These are phyloP conservation scores for Thunnus thynnus DNA, from an alignment of 2,113 vertebrate genomes.

Conservation along the genomic window DNA sequence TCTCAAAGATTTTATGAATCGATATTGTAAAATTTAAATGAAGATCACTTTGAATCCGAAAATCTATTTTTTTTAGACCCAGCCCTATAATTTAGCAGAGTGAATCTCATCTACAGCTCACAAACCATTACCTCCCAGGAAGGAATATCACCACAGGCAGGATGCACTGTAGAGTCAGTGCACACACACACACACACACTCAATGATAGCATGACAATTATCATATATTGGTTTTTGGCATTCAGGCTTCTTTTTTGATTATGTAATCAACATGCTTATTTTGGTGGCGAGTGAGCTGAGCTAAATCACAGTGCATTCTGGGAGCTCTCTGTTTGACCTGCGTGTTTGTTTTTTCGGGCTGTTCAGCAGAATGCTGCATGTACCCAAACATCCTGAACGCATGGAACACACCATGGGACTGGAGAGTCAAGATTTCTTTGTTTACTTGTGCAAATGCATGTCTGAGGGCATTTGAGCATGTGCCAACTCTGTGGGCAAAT, in stretches of 20 bases:
- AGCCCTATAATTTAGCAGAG: slow-evolving; percentile 27
- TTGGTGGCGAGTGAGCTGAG: slow-evolving; percentile 63
- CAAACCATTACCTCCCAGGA: slow-evolving; percentile 30
- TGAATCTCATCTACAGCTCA: slow-evolving; percentile 37
- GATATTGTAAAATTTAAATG: too few species aligned
- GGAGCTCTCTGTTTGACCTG: slow-evolving; percentile 74
- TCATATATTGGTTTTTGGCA: slow-evolving; percentile 57
- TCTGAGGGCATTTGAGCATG: slow-evolving; percentile 58
- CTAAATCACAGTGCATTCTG: slow-evolving; percentile 69
- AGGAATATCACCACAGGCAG: slow-evolving; percentile 45
- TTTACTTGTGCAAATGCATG: slow-evolving; percentile 77
- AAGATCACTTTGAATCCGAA: too few species aligned
- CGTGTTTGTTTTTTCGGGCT: slow-evolving; percentile 73
- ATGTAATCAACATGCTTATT: slow-evolving; percentile 73
- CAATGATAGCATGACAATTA: slow-evolving; percentile 64
- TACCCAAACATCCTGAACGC: slow-evolving; percentile 67
- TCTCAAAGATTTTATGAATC: too few species aligned
- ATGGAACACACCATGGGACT: slow-evolving; percentile 61
- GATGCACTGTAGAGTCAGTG: slow-evolving; percentile 32
- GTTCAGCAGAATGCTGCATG: slow-evolving; percentile 63
- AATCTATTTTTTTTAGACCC: too few species aligned
- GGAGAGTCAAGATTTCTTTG: slow-evolving; percentile 75
- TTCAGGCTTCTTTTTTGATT: slow-evolving; percentile 69
- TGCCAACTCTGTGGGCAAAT: slow-evolving; percentile 69
- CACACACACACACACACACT: neutral